Base-by-base conservation (phyloP, 2,888 invertebrate genomes). In the Drosophila anomelani region DNA sequence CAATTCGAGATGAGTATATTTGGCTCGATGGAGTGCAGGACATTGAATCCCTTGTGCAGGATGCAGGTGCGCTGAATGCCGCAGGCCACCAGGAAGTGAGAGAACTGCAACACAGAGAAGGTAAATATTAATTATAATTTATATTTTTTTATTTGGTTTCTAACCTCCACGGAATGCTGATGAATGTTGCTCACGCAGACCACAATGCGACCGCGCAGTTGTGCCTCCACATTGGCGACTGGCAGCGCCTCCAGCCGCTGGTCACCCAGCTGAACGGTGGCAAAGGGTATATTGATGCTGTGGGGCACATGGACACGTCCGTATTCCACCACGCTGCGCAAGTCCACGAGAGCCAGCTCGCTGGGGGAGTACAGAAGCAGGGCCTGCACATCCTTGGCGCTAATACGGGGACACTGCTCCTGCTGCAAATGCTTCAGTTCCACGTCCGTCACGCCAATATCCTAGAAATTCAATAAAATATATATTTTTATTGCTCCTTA, bases 211-310 rank as follows among this genome's bases (percentile, higher is more conserved):
- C 95, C 94, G 32, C 94, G 94, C 17, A 95, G 92, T 13, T 94
- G 92, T 8, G 93, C 93, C 66, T 94, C 94, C 56, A 94, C 92
- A 61, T 95, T 94, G 20, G 95, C 94, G 3, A 95, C 92, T 13
- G 96, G 95, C 5, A 96, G 93, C 15, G 95, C 94, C 77, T 96
- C 95, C 9, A 96, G 92, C 80, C 96, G 95, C 57, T 94, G 94
- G 75, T 95, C 95, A 0, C 95, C 95, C 57, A 96, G 93, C 73
- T 95, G 95, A 0, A 97, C 95, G 20, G 96, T 95, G 51, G 96
- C 95, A 92, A 96, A 97, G 4, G 98, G 98, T 89, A 98, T 95
- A 93, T 98, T 98, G 58, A 98, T 94, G 91, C 98, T 97, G 56
- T 95, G 95, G 15, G 95, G 95, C 61, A 98, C 94, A 73, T 96